Conservation (phyloP, 2,888 invertebrate species). For the Drosophila neutralis region DNA sequence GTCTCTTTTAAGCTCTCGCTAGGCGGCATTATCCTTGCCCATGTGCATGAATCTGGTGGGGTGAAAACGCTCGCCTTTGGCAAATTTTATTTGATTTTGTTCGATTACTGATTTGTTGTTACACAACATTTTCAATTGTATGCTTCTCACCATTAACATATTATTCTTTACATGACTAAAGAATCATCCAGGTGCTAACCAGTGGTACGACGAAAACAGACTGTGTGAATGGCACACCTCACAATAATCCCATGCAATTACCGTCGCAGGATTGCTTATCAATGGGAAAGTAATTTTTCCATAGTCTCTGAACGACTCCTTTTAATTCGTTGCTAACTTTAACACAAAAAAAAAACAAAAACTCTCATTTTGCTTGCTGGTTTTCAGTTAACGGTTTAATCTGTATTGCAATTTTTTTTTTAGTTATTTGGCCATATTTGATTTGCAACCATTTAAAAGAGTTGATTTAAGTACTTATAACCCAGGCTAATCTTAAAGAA, state of each 20-base stretch:
- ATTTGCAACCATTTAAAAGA: slow-evolving; percentile 32
- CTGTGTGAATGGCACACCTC: slow-evolving; percentile 87
- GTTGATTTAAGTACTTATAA: slow-evolving; percentile 42
- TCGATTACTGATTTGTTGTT: background rate
- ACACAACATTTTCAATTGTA: background rate
- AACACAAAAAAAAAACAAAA: background rate
- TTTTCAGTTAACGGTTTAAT: slow-evolving; percentile 12
- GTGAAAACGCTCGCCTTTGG: slow-evolving; percentile 94
- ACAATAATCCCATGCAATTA: slow-evolving; percentile 88
- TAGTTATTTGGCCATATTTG: slow-evolving; percentile 37
- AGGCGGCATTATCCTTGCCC: slow-evolving; percentile 98
- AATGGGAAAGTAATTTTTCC: slow-evolving; percentile 89
- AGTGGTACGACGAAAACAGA: slow-evolving; percentile 82
- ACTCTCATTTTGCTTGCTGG: slow-evolving; percentile 1
- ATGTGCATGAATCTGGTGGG: slow-evolving; percentile 90
- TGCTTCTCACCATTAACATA: slow-evolving; percentile 9
- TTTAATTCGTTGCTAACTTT: slow-evolving; percentile 2
- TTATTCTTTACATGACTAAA: slow-evolving; percentile 58
- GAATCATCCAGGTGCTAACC: slow-evolving; percentile 90
- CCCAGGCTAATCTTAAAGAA: too few species aligned
- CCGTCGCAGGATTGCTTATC: slow-evolving; percentile 86
- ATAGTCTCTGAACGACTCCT: slow-evolving; percentile 11
- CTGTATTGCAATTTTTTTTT: slow-evolving; percentile 17
- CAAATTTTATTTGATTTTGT: slow-evolving; percentile 89
- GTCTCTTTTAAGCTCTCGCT: background rate